Evolutionary conservation across 2,113 vertebrate genomes (phyloP).

Genomic region (Microcebus griseorufus): DNA sequence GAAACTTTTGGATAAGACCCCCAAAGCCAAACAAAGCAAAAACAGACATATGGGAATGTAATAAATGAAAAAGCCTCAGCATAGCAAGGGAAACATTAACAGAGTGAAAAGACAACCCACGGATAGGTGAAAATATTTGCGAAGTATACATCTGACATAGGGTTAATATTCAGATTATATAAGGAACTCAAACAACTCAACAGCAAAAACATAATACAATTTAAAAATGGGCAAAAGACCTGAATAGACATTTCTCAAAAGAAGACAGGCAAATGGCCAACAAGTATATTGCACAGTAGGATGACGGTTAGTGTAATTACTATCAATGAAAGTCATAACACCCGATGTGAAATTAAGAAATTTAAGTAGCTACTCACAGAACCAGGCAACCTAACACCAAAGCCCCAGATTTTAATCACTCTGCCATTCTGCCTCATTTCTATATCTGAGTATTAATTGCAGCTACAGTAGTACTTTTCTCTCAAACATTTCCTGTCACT

Average conservation of each 20-base stretch:
- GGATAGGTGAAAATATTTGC: not conserved
- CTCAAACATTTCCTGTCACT: not conserved
- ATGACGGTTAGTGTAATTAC: not conserved
- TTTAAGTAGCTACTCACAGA: not conserved
- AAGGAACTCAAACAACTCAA: not conserved
- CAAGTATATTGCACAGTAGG: not conserved
- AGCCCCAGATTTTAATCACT: not conserved
- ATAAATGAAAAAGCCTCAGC: not conserved
- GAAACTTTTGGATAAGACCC: not conserved
- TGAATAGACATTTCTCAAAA: not conserved
- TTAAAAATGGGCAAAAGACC: not conserved
- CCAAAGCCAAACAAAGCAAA: not conserved
- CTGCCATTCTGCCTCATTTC: not conserved
- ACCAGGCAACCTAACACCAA: not conserved
- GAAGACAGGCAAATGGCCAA: not conserved
- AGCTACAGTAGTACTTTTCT: not conserved
- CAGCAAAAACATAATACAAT: not conserved
- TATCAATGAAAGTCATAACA: no score
- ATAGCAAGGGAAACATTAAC: not conserved
- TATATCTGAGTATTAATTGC: not conserved
- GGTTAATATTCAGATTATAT: not conserved
- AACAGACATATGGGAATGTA: not conserved
- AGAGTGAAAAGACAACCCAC: not conserved
- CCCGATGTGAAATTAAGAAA: not conserved
- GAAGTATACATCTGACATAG: not conserved